These are phyloP conservation scores for Lontra canadensis DNA, from an alignment of 2,113 vertebrate genomes.

Conservation along the genomic window DNA sequence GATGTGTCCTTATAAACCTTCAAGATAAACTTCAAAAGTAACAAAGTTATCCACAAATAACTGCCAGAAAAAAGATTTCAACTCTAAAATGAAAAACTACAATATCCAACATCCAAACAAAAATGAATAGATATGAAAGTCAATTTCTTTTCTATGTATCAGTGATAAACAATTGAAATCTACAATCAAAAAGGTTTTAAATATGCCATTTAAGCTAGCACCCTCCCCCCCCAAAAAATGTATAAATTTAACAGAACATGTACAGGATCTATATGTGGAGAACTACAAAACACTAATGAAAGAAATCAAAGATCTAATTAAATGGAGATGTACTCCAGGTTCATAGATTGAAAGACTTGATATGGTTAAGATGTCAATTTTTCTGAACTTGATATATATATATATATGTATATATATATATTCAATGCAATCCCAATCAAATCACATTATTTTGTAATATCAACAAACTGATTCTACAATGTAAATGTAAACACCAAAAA, in stretches of 20 bases:
- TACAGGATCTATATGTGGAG: not conserved
- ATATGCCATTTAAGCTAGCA: not conserved
- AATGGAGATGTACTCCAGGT: not conserved
- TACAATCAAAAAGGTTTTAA: not conserved
- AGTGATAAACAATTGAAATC: not conserved
- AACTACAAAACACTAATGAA: not conserved
- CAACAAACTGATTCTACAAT: not conserved
- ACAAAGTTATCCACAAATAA: not conserved
- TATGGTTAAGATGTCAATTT: not conserved
- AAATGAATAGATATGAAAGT: not conserved
- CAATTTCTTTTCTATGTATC: not conserved
- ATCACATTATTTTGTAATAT: not conserved
- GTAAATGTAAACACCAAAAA: not conserved
- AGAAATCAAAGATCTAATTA: not conserved
- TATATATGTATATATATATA: not conserved
- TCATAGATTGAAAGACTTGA: not conserved
- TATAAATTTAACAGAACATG: slow-evolving; percentile 1
- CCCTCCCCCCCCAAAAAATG: not conserved
- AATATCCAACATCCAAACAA: not conserved
- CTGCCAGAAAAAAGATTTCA: not conserved
- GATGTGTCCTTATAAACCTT: not conserved
- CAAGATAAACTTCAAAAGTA: not conserved
- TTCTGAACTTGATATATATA: not conserved
- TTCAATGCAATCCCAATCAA: not conserved
- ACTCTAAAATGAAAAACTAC: not conserved